Percentiles rank a stretch among this genome's conserved stretches.
phyloP scores from a whole-genome alignment of 2,113 vertebrate species.

The Oreochromis tanganicae region DNA sequence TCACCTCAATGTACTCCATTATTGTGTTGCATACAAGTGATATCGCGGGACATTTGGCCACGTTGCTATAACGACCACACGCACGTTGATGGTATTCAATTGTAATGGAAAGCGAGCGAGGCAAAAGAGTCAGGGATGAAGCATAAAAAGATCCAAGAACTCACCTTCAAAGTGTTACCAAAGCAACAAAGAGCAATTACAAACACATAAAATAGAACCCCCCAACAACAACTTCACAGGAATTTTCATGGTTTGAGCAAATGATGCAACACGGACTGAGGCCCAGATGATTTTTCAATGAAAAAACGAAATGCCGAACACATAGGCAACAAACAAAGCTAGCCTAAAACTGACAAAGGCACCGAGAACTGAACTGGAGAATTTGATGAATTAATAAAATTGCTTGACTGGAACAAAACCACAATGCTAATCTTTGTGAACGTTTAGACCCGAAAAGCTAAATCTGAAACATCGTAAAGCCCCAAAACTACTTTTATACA shows the following conservation, averaged over 20 bases:
- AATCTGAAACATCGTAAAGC: background rate
- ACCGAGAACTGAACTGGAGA: background rate
- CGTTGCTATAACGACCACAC: accelerated
- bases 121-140: background rate
- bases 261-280: background rate
- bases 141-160: background rate
- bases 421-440: background rate
- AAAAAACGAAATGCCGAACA: background rate
- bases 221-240: background rate
- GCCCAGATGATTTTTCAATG: background rate
- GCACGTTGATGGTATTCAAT: background rate
- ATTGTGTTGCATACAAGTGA: background rate
- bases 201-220: background rate
- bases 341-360: background rate
- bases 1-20: background rate
- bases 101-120: background rate
- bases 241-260: background rate
- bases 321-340: background rate
- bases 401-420: background rate
- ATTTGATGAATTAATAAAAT: background rate
- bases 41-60: background rate
- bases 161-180: background rate
- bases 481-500: background rate
- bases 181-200: background rate
- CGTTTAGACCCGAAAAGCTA: background rate